Base-by-base conservation (phyloP, 2,797 vertebrate genomes). In the Bovichtus variegatus region DNA sequence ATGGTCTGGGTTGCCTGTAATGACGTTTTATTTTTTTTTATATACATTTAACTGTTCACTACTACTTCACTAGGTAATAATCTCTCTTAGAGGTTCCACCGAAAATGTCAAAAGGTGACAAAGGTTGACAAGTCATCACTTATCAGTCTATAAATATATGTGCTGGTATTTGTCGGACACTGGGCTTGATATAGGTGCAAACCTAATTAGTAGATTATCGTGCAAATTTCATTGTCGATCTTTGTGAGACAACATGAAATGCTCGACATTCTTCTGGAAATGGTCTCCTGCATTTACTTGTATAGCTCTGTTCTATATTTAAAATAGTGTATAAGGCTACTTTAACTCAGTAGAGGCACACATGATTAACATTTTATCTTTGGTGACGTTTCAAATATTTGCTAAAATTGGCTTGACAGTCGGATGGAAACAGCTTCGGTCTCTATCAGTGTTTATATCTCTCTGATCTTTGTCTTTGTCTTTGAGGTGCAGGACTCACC, bases 401-500 rank as follows among this genome's bases (percentile, higher is more conserved):
- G 47, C 21, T 18, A 64, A 71, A 71, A 76, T 74, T 1, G 58
- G 10, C 46, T 49, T 78, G 84, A 80, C 81, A 78, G 78, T 70
- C 78, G 71, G 69, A 54, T 59, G 41, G 54, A 70, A 65, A 76
- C 59, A n/a, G 47, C n/a, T 57, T 66, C 38, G 15, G n/a, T 80
- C 58, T 85, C 29, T 59, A 25, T 72, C 29, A 69, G 23, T 78
- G 64, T 80, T 75, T 58, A 23, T 61, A 64, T 77, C 76, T 68
- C 44, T 70, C 47, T 73, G 44, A 81, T 71, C 74, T 78, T 65
- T 87, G 58, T 74, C 46, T 71, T 40, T 68, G 57, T 41, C 75
- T 81, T 73, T 81, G 66, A 84, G 79, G 64, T 77, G 64, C 76
- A 72, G 71, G 67, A 83, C 76, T 87, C 83, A 65, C 65, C 68